Evolutionary conservation across 1,140 invertebrate genomes (phyloP).

Genomic region (Drosophila eugracilis): DNA sequence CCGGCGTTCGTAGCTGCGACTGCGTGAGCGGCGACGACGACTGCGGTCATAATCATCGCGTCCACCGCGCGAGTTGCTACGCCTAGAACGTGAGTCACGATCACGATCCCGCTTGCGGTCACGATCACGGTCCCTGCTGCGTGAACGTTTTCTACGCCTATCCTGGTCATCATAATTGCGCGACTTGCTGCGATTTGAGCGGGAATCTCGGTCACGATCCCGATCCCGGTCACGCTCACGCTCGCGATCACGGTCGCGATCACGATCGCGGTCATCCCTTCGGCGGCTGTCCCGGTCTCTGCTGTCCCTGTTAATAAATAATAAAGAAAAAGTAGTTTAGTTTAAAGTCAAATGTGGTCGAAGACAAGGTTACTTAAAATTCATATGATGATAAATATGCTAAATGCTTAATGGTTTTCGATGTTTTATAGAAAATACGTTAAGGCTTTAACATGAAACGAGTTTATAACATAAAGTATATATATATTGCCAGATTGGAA

Average conservation of each 20-base stretch:
- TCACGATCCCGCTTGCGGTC: constrained; percentile 59
- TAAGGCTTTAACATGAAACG: too few species aligned
- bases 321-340: background rate
- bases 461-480: too few species aligned
- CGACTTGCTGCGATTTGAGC: constrained; percentile 85
- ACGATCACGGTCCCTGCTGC: constrained; percentile 84
- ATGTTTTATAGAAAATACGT: too few species aligned
- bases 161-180: constrained; percentile 84
- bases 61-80: constrained; percentile 55
- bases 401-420: too few species aligned
- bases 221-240: constrained; percentile 76
- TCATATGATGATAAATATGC: too few species aligned
- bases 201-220: constrained; percentile 81
- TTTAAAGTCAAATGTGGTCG: too few species aligned
- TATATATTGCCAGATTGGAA: too few species aligned
- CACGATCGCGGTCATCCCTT: constrained; percentile 80
- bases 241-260: constrained; percentile 78
- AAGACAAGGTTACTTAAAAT: too few species aligned
- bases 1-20: constrained; percentile 75
- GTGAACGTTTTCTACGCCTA: constrained; percentile 62
- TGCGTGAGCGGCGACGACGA: constrained; percentile 60
- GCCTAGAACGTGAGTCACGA: constrained; percentile 66
- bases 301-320: constrained; percentile 62
- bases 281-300: constrained; percentile 83
- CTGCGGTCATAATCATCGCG: constrained; percentile 56